Evolutionary conservation across 2,113 vertebrate genomes (phyloP).

Genomic region (Chroicocephalus ridibundus): DNA sequence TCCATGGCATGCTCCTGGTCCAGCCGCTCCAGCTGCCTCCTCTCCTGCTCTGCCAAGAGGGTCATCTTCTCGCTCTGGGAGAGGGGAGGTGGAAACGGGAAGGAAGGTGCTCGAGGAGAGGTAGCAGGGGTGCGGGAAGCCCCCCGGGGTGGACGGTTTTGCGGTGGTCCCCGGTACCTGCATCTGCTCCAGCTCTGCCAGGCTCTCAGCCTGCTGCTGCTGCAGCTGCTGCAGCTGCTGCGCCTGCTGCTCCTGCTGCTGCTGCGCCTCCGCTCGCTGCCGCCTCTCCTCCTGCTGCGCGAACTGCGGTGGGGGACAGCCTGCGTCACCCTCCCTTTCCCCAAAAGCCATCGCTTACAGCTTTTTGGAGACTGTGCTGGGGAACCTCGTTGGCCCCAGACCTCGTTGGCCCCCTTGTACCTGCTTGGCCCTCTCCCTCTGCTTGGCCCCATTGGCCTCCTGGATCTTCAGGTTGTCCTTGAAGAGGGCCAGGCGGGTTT

Average conservation of each 20-base stretch:
- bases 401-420: background rate
- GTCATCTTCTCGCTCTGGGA: slow-evolving; percentile 70
- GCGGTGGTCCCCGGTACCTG: slow-evolving; percentile 17
- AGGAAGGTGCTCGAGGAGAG: background rate
- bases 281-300: slow-evolving; percentile 36
- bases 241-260: slow-evolving; percentile 56
- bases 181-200: slow-evolving; percentile 69
- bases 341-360: background rate
- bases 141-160: rapidly evolving
- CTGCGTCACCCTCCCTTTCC: background rate
- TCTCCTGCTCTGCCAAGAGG: slow-evolving; percentile 66
- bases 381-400: rapidly evolving
- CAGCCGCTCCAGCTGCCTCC: slow-evolving; percentile 63
- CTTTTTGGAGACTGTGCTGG: background rate
- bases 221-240: slow-evolving; percentile 50
- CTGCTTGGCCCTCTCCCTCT: slow-evolving; percentile 67
- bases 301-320: slow-evolving; percentile 1
- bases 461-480: slow-evolving; percentile 65
- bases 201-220: slow-evolving; percentile 61
- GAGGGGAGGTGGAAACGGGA: background rate
- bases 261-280: slow-evolving; percentile 46
- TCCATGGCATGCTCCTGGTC: slow-evolving; percentile 74
- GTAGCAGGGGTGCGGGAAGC: background rate
- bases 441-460: slow-evolving; percentile 31
- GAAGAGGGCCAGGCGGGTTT: slow-evolving; percentile 48